Evolutionary conservation across 2,888 invertebrate genomes (phyloP), one percentile per base, ranked within the genome.

Genomic region (Oligia strigilis): DNA sequence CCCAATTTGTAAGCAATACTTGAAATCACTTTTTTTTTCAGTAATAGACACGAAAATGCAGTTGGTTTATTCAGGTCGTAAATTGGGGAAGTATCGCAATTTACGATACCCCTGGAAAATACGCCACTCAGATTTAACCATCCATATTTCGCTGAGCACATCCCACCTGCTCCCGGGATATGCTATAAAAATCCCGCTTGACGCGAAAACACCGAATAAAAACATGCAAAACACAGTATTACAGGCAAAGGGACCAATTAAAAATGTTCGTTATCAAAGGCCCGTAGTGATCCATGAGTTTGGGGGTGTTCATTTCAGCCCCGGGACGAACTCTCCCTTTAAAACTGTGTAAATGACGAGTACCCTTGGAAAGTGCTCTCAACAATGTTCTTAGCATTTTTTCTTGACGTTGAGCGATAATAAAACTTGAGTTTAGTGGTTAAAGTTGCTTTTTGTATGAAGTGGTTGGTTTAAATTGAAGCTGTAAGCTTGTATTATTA

Each of bases 261-360:
- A 90, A 85, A 86, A 87, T 65, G 78, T 81, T 72, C 77, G 80
- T 83, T 84, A 80, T 79, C 82, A 87, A 88, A 84, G 85, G 80
- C 67, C 52, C 72, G 74, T 74, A 62, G 60, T 71, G 77, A 80
- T 67, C 78, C 80, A 64, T 75, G 83, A 74, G 83, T 81, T 81
- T 75, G 78, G 85, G 80, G 85, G 87, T 83, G 89, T 83, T 88
- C 81, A 90, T 90, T 82, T 81, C 85, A 82, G 19, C 52, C 75
- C 87, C 78, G 43, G 64, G 72, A 76, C 81, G 80, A 84, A 80
- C 79, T 75, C 70, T 80, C 58, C 69, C 72, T 69, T 81, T 72
- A 82, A 81, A 84, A 87, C 81, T 70, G 73, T 76, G 67, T 76
- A 81, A 86, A 83, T 67, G 46, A 69, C 71, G 70, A 81, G 55